Conservation (phyloP, 2,113 vertebrate genomes). For the Tangachromis dhanisi region DNA sequence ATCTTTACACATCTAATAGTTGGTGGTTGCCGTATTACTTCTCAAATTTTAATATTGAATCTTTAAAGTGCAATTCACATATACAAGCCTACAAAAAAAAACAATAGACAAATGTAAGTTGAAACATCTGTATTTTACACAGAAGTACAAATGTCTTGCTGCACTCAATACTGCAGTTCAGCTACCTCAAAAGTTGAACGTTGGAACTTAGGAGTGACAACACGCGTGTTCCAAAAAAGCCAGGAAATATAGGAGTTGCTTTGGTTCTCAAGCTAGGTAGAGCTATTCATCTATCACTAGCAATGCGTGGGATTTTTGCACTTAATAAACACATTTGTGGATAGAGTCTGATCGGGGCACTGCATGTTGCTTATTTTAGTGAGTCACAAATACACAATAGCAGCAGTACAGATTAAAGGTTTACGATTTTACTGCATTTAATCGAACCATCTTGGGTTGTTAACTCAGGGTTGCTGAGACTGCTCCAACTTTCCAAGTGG, state of each 20-base stretch:
- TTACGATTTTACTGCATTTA: not conserved
- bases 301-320: not conserved
- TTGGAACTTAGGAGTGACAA: not conserved
- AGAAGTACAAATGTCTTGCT: not conserved
- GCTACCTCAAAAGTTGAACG: not conserved
- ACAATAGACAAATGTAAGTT: not conserved
- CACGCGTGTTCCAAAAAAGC: not conserved
- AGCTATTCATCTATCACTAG: not conserved
- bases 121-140: not conserved
- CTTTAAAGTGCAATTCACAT: not conserved
- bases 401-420: not conserved
- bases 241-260: not conserved
- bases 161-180: not conserved
- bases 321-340: not conserved
- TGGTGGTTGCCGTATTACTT: rapidly evolving
- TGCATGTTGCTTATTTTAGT: not conserved
- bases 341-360: not conserved
- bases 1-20: not conserved
- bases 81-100: not conserved
- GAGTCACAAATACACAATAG: not conserved
- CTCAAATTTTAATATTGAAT: not conserved
- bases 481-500: not conserved
- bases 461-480: not conserved
- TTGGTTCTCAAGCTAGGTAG: not conserved
- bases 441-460: not conserved